These are phyloP conservation scores for Brachypteracias leptosomus DNA, from an alignment of 2,113 vertebrate genomes.

Conservation along the genomic window DNA sequence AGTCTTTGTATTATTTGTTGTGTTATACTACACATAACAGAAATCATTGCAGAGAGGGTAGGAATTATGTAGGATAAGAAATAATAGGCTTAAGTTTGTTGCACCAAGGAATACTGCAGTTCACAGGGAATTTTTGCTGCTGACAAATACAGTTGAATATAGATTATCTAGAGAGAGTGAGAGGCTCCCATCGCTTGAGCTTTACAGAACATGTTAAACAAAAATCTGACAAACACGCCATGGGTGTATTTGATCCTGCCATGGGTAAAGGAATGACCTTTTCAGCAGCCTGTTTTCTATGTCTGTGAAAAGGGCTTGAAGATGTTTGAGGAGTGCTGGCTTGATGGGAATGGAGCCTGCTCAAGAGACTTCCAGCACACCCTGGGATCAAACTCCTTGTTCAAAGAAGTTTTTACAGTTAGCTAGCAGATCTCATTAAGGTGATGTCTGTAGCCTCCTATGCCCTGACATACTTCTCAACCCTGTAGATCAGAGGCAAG, in stretches of 20 bases:
- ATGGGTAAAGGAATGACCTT: not conserved
- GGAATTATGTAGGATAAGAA: not conserved
- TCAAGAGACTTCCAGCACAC: not conserved
- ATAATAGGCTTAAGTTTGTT: not conserved
- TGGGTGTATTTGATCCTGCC: not conserved
- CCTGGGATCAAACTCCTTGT: not conserved
- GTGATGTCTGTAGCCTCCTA: not conserved
- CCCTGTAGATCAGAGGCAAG: constrained; percentile 4
- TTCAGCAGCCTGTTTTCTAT: not conserved
- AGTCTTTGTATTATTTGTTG: not conserved
- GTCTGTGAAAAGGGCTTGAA: not conserved
- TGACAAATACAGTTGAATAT: not conserved
- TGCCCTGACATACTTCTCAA: not conserved
- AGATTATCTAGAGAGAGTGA: not conserved
- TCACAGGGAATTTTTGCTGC: not conserved
- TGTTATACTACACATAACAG: not conserved
- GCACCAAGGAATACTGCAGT: not conserved
- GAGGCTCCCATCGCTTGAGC: not conserved
- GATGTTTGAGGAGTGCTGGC: not conserved
- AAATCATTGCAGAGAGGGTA: not conserved
- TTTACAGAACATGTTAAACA: not conserved
- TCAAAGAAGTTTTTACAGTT: not conserved
- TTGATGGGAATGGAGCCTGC: not conserved
- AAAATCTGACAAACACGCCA: not conserved
- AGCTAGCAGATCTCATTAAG: constrained; percentile 17